Conservation (phyloP, 2,113 vertebrate genomes). For the Rhagologus leucostigma region DNA sequence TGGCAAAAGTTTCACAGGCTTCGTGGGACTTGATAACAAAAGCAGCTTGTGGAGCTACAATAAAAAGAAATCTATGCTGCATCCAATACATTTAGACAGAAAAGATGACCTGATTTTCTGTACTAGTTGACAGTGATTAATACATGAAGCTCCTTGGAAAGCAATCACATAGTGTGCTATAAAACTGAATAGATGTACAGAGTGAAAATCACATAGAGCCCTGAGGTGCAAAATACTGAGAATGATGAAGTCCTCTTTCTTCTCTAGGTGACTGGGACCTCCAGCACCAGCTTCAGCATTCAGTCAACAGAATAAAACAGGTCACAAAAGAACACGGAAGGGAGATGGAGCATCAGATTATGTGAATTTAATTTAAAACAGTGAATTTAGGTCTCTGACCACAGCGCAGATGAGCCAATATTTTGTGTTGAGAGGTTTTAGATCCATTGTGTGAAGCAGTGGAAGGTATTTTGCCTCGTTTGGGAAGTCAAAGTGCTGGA, state of each 20-base stretch:
- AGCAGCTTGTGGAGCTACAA: not conserved
- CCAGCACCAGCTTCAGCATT: not conserved
- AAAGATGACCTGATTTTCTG: not conserved
- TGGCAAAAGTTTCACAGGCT: not conserved
- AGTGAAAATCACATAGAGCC: not conserved
- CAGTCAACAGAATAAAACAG: not conserved
- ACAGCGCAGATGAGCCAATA: rapidly evolving
- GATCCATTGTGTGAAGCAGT: not conserved
- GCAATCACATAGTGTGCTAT: not conserved
- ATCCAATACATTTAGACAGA: not conserved
- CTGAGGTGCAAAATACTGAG: not conserved
- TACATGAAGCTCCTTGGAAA: not conserved
- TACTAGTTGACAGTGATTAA: not conserved
- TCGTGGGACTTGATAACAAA: not conserved
- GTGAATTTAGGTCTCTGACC: not conserved
- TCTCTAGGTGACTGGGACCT: not conserved
- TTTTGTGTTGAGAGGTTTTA: not conserved
- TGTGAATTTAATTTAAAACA: not conserved
- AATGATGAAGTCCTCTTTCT: not conserved
- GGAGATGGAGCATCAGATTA: not conserved
- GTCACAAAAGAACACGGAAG: not conserved
- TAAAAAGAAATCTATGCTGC: not conserved
- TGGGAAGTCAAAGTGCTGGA: not conserved
- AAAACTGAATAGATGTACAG: not conserved
- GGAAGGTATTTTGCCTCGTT: not conserved